These are phyloP conservation scores for Tyria jacobaeae DNA, from an alignment of 2,888 invertebrate species.

Conservation along the genomic window DNA sequence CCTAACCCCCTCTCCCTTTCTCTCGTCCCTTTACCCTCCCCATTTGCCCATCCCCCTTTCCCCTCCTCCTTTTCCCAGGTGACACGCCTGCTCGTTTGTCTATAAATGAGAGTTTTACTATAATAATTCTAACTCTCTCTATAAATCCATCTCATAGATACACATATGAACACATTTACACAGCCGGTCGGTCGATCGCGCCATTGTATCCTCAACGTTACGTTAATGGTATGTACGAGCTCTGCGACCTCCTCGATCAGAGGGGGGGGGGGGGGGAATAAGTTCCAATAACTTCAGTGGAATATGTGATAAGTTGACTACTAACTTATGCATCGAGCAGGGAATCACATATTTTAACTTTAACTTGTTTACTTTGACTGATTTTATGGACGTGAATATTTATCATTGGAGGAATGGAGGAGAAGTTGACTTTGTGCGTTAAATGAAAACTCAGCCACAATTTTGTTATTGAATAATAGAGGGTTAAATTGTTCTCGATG, in stretches of 20 bases:
- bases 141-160: background rate
- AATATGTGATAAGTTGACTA: constrained; percentile 41
- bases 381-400: background rate
- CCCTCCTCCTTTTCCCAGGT: too few relatives aligned
- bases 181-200: constrained; percentile 1
- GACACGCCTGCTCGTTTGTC: too few relatives aligned
- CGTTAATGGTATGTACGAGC: constrained; percentile 39
- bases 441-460: too few relatives aligned
- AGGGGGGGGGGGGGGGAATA: constrained; percentile 21
- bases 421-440: too few relatives aligned
- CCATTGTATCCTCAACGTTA: constrained; percentile 35
- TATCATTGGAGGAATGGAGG: too few relatives aligned
- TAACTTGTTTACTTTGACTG: background rate
- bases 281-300: constrained; percentile 39
- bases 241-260: constrained; percentile 17
- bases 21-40: too few relatives aligned
- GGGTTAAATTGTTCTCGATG: too few relatives aligned
- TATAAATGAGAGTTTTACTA: too few relatives aligned
- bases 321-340: constrained; percentile 34
- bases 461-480: too few relatives aligned
- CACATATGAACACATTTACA: background rate
- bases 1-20: too few relatives aligned
- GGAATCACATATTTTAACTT: constrained; percentile 10
- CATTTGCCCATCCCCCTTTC: too few relatives aligned
- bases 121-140: too few relatives aligned